Evolutionary conservation across 2,888 invertebrate genomes (phyloP).

Genomic region (Agriopis marginaria): DNA sequence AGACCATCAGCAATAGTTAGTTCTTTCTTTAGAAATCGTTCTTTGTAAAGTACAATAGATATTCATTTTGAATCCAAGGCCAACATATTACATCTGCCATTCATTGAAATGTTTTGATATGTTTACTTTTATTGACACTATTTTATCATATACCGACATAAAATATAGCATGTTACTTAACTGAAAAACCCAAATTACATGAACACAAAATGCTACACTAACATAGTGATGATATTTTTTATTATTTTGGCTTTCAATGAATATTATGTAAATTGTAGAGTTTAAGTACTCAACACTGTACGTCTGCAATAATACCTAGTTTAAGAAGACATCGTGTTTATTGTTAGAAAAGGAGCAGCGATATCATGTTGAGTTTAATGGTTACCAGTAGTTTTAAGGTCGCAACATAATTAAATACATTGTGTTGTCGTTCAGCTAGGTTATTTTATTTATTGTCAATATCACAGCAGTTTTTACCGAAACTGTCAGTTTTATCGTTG

Average conservation of each 20-base stretch:
- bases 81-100: conserved; percentile 8
- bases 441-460: conserved; percentile 71
- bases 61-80: conserved; percentile 18
- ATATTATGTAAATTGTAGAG: conserved; percentile 23
- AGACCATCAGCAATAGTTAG: conserved; percentile 30
- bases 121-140: conserved; percentile 1
- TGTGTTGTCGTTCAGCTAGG: conserved; percentile 65
- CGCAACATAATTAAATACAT: conserved; percentile 63
- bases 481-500: conserved; percentile 66
- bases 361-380: conserved; percentile 64
- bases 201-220: conserved; percentile 22
- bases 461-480: conserved; percentile 81
- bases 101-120: not conserved
- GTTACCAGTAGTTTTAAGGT: conserved; percentile 83
- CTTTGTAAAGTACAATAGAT: conserved; percentile 18
- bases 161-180: conserved; percentile 22
- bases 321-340: conserved; percentile 49
- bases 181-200: conserved; percentile 12
- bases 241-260: conserved; percentile 18
- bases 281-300: conserved; percentile 24
- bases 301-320: conserved; percentile 24
- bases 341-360: conserved; percentile 61
- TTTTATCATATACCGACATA: not conserved
- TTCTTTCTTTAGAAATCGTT: conserved; percentile 15
- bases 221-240: conserved; percentile 12